Conservation (phyloP, 1,140 invertebrate genomes). For the Odontomachus brunneus region DNA sequence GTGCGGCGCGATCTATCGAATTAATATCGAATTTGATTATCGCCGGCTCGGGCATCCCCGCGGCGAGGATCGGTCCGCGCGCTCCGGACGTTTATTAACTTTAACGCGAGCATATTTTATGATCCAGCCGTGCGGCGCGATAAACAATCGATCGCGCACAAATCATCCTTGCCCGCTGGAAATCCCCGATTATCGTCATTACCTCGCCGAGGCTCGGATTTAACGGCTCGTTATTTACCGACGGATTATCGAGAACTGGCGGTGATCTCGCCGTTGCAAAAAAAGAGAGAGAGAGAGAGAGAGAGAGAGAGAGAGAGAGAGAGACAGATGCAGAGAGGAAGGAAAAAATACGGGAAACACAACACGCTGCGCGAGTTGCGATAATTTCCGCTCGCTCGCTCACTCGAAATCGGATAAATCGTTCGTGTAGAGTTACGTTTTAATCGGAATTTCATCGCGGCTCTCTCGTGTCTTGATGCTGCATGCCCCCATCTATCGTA, state of each 20-base stretch:
- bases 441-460: conserved; percentile 45
- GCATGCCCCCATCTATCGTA: conserved; percentile 33
- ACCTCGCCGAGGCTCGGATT: conserved; percentile 40
- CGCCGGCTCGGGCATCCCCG: background rate
- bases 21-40: conserved; percentile 51
- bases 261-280: conserved; percentile 32
- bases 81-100: conserved; percentile 45
- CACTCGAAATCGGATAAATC: conserved; percentile 44
- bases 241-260: conserved; percentile 32
- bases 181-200: conserved; percentile 59
- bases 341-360: conserved; percentile 32
- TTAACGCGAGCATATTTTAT: conserved; percentile 48
- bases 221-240: conserved; percentile 58
- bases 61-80: conserved; percentile 9
- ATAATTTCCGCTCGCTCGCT: conserved; percentile 36
- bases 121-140: background rate
- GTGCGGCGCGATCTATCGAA: conserved; percentile 12
- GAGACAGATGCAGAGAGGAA: background rate
- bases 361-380: conserved; percentile 33
- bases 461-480: conserved; percentile 34
- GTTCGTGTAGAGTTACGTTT: conserved; percentile 39
- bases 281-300: conserved; percentile 31
- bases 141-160: conserved; percentile 26
- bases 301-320: background rate
- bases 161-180: conserved; percentile 51